Percentiles rank a stretch among this genome's conserved stretches.
Conservation (phyloP, 2,888 invertebrate species). For the Aethes cnicana region DNA sequence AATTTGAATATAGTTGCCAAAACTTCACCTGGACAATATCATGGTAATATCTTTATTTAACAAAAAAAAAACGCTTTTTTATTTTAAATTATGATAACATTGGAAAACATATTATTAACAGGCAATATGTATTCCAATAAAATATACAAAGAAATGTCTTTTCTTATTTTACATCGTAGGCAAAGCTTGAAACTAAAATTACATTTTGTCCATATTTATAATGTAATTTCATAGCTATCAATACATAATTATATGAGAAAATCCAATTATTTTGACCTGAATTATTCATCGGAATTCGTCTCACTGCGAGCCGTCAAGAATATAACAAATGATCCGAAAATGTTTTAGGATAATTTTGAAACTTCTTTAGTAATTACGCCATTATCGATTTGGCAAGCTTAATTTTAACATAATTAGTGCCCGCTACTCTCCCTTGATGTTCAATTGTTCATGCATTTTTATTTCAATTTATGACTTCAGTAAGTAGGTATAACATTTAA, state of each 20-base stretch:
- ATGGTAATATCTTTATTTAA: too few relatives aligned
- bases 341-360: constrained; percentile 54
- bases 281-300: constrained; percentile 55
- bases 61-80: too few relatives aligned
- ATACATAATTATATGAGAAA: constrained; percentile 19
- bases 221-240: constrained; percentile 23
- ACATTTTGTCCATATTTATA: too few relatives aligned
- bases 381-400: constrained; percentile 80
- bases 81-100: too few relatives aligned
- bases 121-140: too few relatives aligned
- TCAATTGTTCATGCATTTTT: neutral
- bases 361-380: constrained; percentile 63
- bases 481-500: too few relatives aligned
- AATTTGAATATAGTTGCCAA: too few relatives aligned
- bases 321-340: constrained; percentile 73
- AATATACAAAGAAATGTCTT: too few relatives aligned
- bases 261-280: constrained; percentile 29
- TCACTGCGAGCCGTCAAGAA: constrained; percentile 60
- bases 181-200: too few relatives aligned
- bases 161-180: too few relatives aligned
- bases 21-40: too few relatives aligned
- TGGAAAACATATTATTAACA: too few relatives aligned
- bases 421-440: neutral
- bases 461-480: neutral
- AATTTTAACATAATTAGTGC: constrained; percentile 42